phyloP scores from a whole-genome alignment of 2,113 vertebrate genomes.

The Condylura cristata region DNA sequence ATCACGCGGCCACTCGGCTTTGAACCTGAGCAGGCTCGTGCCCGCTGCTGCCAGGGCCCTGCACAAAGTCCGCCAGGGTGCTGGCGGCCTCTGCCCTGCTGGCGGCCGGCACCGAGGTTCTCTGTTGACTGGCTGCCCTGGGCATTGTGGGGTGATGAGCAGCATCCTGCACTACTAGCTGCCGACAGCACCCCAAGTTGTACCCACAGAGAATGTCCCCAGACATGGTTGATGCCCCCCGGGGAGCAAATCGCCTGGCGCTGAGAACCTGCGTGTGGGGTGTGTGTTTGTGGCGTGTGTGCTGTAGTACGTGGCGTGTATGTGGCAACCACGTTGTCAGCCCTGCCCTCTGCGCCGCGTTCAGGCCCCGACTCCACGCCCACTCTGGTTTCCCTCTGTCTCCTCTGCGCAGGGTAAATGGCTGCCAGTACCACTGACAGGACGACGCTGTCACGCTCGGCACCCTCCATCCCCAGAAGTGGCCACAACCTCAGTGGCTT shows the following conservation, averaged over 20 bases:
- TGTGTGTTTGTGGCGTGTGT: background rate
- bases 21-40: no score
- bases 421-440: no score
- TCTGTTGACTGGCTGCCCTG: background rate
- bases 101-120: background rate
- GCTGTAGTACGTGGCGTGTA: no score
- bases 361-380: no score
- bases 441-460: no score
- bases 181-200: background rate
- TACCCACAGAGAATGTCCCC: background rate
- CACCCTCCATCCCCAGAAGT: no score
- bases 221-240: background rate
- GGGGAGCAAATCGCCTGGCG: background rate
- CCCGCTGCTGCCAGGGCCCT: no score
- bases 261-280: background rate
- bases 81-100: no score
- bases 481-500: background rate
- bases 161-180: background rate
- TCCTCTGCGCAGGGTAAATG: background rate
- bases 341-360: background rate
- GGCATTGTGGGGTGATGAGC: background rate
- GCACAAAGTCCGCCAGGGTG: no score
- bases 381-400: background rate
- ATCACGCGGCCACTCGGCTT: background rate
- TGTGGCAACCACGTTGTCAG: background rate